Evolutionary conservation across 2,113 vertebrate genomes (phyloP), one percentile per base, ranked within the genome.

Genomic region (Oreochromis tanganicae): DNA sequence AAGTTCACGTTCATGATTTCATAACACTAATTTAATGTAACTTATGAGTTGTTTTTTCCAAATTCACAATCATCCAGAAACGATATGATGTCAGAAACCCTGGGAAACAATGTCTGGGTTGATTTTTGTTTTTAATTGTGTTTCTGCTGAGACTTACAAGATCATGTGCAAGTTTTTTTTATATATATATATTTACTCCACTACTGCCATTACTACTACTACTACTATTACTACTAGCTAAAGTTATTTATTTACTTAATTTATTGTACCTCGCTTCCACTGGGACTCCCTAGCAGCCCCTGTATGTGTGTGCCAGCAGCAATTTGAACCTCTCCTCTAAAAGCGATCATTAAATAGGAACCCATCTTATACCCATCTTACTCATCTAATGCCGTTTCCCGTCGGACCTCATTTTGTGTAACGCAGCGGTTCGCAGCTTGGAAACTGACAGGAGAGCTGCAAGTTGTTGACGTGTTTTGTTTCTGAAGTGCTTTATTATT

Each of bases 351-450:
- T 81, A 84, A 48, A 46, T 61, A 83, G 95, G 95, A 95, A 94
- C 94, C 5, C 1, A 6, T 88, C 48, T 66, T 63, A 48, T 81
- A n/a, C n/a, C n/a, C n/a, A n/a, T n/a, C n/a, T n/a, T n/a, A n/a
- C n/a, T n/a, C n/a, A n/a, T n/a, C n/a, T 32, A 19, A 55, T 4
- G 3, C 3, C 4, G 78, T 88, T 93, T 89, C 90, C 57, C 1
- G 5, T 89, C 94, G 96, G 93, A 93, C 86, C 61, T 9, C 17
- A 57, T 82, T 90, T 27, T 10, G 82, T 86, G 95, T 83, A 24
- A 85, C 94, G 48, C 89, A 68, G 71, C 10, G 2, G 19, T 46
- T 80, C 29, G 9, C 63, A 6, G n/a, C 46, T 32, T 63, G 46
- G 5, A 75, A 89, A 81, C 27, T 82, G 59, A 57, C 21, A 52